Base-by-base conservation (phyloP, 1,140 invertebrate genomes). In the Brevipalpus yothersi region DNA sequence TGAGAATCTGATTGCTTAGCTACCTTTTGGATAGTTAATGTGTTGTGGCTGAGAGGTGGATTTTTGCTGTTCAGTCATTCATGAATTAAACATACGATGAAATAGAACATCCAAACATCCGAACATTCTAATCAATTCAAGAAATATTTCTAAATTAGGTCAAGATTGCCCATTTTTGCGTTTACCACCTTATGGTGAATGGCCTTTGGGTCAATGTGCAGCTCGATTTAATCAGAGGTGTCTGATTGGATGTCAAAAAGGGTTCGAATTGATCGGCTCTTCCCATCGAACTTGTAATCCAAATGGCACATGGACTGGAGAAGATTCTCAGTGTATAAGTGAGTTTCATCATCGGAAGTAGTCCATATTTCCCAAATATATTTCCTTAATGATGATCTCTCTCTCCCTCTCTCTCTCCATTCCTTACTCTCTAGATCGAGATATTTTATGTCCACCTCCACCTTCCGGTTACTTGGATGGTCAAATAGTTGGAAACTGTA, bases 241-340 rank as follows among this genome's bases (percentile, higher is more conserved):
- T 42, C 39, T 11, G 13, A 59, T 64, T 43, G 47, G 43, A 13
- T 64, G 63, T 45, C 49, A 59, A 41, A 4, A 41, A 2, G 61
- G 63, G 4, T 62, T 54, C 19, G 23, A 41, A n/a, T 21, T 64
- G 4, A 43, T 61, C 8, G 63, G 63, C n/a, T 41, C 51, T 23
- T 39, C 53, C 2, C 58, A 41, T 58, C 43, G 62, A 10, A 42
- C 56, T 4, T 64, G 63, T 53, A 49, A 54, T n/a, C 41, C 21
- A 17, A 57, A 61, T 43, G 63, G 61, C 4, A 19, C 21, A 5
- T 64, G 63, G 63, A 59, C 61, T 15, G 58, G 53, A 11, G 21
- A 15, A 8, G 41, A 54, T 11, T 56, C 63, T 5, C 41, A 45
- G 4, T 64, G 63, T 43, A 41, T 31, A 53, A 58, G 63, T 64